Evolutionary conservation across 2,888 invertebrate genomes (phyloP), one percentile per base, ranked within the genome.

Genomic region (Pyrrhosoma nymphula): DNA sequence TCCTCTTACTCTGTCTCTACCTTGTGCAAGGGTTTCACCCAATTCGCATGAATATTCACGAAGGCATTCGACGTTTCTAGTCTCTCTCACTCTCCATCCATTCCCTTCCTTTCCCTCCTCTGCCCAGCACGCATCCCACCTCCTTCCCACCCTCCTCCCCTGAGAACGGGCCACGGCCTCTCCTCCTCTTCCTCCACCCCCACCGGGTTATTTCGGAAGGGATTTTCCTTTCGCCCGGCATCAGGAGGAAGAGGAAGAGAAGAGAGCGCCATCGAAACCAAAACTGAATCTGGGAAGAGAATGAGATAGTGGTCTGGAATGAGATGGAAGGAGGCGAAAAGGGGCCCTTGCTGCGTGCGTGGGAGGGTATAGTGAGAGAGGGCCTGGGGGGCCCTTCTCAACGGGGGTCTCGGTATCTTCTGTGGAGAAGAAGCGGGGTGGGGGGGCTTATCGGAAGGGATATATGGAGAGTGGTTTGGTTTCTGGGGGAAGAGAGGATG

Each of bases 1-100:
- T 56, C 3, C 56, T 30, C 90, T 56, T n/a, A n/a, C 90, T n/a
- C n/a, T 56, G 16, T 69, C 26, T 82, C 82, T 16, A 82, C 82
- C 82, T 82, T 69, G 35, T 10, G 30, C 30, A 82, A 82, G 82
- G 82, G 82, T 82, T 82, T 82, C 82, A 82, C 82, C 91, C 91
- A 23, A 91, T 30, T 63, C 60, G 63, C 35, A 91, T 91, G 91
- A 91, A 91, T 91, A 91, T 91, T 91, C 91, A 91, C 91, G 91
- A 56, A 82, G 26, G 82, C 35, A 82, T 82, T 82, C 82, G 82
- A 82, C 82, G 82, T 82, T 82, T 82, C 82, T 10, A 82, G 35
- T 82, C 82, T 35, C 35, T 82, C 35, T 69, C n/a, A 8, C 69
- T 69, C 69, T n/a, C 12, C n/a, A 26, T 69, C 26, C 69, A n/a